Evolutionary conservation across 2,888 invertebrate genomes (phyloP).

Genomic region (Pogonocherus hispidulus): DNA sequence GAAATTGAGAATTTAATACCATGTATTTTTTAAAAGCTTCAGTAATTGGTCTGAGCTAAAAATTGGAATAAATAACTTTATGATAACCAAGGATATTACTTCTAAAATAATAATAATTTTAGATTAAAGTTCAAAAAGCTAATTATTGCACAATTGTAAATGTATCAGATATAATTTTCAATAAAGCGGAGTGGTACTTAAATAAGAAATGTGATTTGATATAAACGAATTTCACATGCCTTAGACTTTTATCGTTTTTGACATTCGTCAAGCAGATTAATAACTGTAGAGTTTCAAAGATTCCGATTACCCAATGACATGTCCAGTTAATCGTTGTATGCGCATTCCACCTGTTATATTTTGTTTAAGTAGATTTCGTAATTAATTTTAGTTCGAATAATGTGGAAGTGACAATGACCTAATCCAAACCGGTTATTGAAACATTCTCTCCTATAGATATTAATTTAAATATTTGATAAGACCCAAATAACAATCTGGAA

Average conservation of each 20-base stretch:
- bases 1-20: too few relatives aligned
- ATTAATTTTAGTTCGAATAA: slow-evolving; percentile 40
- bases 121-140: too few relatives aligned
- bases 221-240: not conserved
- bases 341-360: slow-evolving; percentile 38
- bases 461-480: slow-evolving; percentile 38
- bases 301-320: slow-evolving; percentile 9
- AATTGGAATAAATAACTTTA: too few relatives aligned
- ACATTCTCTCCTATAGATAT: slow-evolving; percentile 26
- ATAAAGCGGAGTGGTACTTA: not conserved
- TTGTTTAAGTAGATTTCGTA: slow-evolving; percentile 24
- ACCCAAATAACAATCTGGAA: slow-evolving; percentile 36
- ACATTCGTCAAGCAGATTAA: slow-evolving; percentile 2
- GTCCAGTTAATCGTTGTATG: slow-evolving; percentile 8
- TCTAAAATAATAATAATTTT: too few relatives aligned
- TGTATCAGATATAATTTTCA: not conserved
- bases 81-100: too few relatives aligned
- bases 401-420: slow-evolving; percentile 46
- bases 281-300: not conserved
- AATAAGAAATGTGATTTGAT: not conserved
- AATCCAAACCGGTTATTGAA: slow-evolving; percentile 42
- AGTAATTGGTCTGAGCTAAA: too few relatives aligned
- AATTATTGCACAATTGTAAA: too few relatives aligned
- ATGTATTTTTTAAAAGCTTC: too few relatives aligned
- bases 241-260: not conserved